Percentiles rank a stretch among this genome's conserved stretches.
phyloP scores from a whole-genome alignment of 2,113 vertebrate species.

The Casuarius casuarius region DNA sequence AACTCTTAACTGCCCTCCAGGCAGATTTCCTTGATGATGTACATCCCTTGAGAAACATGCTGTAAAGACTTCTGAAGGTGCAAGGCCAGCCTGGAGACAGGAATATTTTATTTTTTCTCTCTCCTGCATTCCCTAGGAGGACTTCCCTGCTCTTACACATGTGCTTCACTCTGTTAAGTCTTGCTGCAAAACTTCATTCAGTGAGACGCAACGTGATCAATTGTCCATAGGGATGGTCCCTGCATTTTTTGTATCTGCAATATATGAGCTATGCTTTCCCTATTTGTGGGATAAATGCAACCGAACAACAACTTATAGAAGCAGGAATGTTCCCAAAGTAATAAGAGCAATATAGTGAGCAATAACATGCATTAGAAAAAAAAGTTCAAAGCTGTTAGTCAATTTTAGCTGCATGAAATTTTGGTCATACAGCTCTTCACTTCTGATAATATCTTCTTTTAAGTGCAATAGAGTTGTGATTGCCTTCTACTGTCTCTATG shows the following conservation, averaged over 20 bases:
- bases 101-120: constrained; percentile 4
- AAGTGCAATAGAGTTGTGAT: constrained; percentile 27
- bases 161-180: neutral
- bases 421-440: constrained; percentile 11
- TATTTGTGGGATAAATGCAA: constrained; percentile 4
- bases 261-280: neutral
- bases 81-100: neutral
- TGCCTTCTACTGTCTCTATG: neutral
- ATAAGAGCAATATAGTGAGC: neutral
- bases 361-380: neutral
- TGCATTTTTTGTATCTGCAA: neutral
- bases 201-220: neutral
- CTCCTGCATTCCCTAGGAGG: neutral
- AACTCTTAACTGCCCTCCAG: neutral
- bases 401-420: constrained; percentile 35
- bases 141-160: neutral
- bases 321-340: neutral
- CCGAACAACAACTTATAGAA: neutral
- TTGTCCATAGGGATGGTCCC: neutral
- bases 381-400: constrained; percentile 17
- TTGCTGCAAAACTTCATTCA: neutral
- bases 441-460: constrained; percentile 1
- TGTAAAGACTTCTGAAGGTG: neutral
- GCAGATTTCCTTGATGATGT: neutral
- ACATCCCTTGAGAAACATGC: neutral